phyloP scores from a whole-genome alignment of 2,113 vertebrate species.

The Centropus bengalensis region DNA sequence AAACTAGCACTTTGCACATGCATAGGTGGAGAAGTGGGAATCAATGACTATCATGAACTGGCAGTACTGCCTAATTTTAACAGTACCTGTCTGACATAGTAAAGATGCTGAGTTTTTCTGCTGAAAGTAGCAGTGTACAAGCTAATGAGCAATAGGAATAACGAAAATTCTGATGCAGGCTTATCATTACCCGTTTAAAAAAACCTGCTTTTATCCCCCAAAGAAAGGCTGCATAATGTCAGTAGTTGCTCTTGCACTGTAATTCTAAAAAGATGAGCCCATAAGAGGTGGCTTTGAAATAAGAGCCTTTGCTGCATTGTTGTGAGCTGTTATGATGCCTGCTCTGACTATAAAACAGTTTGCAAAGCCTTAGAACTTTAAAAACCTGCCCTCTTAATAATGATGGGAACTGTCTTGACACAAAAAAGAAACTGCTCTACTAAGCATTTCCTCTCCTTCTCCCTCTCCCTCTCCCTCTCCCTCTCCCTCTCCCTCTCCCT shows the following conservation, averaged over 20 bases:
- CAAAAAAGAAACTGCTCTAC: background rate
- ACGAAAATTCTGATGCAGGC: background rate
- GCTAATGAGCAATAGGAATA: background rate
- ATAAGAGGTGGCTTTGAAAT: background rate
- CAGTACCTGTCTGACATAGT: background rate
- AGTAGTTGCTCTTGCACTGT: background rate
- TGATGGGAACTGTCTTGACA: background rate
- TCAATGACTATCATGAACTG: background rate
- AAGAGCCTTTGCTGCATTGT: background rate
- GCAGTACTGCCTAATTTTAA: background rate
- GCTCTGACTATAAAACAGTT: conserved; percentile 20
- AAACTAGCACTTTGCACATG: background rate
- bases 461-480: too few species aligned
- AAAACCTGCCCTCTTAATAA: background rate
- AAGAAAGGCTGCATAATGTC: background rate
- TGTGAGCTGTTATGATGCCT: background rate
- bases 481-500: too few species aligned
- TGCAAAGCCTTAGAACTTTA: background rate
- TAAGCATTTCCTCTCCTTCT: background rate
- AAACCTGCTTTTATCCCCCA: background rate
- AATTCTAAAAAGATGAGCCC: background rate
- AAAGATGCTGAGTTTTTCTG: background rate
- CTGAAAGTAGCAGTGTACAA: background rate
- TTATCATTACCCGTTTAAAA: background rate
- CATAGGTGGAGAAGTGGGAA: background rate